Evolutionary conservation across 2,888 invertebrate species (phyloP).

Genomic region (Tenthredo livida): DNA sequence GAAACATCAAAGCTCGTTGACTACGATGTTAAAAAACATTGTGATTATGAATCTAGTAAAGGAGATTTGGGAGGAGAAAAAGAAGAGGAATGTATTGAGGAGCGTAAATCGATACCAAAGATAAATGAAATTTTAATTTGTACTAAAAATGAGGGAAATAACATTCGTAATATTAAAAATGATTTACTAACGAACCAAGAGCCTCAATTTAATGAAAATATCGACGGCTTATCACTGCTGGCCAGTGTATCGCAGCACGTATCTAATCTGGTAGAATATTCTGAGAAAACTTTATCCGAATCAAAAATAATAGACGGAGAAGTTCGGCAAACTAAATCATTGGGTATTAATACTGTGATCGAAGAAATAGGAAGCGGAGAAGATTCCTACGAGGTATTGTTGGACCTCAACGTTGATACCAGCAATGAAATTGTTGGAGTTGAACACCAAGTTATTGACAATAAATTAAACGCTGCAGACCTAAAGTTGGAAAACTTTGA

Average conservation of each 20-base stretch:
- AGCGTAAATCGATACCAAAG: slow-evolving; percentile 46
- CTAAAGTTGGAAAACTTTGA: not conserved
- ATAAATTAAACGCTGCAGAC: not conserved
- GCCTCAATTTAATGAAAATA: slow-evolving; percentile 68
- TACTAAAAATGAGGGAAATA: slow-evolving; percentile 32
- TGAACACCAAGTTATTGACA: slow-evolving; percentile 64
- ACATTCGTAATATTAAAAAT: not conserved
- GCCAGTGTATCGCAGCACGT: slow-evolving; percentile 73
- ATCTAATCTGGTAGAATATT: slow-evolving; percentile 64
- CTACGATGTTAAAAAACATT: slow-evolving; percentile 8
- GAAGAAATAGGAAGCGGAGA: not conserved
- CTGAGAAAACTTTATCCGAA: slow-evolving; percentile 13
- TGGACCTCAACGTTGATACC: not conserved
- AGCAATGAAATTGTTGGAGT: slow-evolving; percentile 62
- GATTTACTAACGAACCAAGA: slow-evolving; percentile 57
- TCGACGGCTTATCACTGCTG: slow-evolving; percentile 73
- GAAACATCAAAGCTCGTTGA: not conserved
- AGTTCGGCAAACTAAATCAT: not conserved
- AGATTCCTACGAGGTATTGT: slow-evolving; percentile 1
- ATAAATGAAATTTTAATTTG: slow-evolving; percentile 22
- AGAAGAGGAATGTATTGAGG: slow-evolving; percentile 51
- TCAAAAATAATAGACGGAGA: slow-evolving; percentile 23
- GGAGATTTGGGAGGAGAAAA: not conserved
- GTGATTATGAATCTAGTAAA: slow-evolving; percentile 33
- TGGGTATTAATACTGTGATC: not conserved